Evolutionary conservation across 2,113 vertebrate genomes (phyloP).

Genomic region (Anser brachyrhynchus): DNA sequence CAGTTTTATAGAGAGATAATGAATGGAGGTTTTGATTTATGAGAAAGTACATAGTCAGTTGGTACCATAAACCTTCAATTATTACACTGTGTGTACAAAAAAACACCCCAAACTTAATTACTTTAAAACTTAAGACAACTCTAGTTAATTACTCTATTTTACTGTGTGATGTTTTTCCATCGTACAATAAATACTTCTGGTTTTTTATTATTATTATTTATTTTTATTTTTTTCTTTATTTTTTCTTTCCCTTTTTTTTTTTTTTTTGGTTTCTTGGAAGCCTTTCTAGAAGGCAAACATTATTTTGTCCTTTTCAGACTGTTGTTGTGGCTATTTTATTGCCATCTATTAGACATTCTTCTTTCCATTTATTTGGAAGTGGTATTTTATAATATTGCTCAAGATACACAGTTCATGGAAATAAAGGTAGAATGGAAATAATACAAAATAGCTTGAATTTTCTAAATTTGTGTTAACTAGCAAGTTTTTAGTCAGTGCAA

Average conservation of each 20-base stretch:
- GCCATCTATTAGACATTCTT: not conserved
- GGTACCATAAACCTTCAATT: conserved; percentile 25
- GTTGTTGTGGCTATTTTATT: not conserved
- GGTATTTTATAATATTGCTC: not conserved
- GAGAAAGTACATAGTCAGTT: not conserved
- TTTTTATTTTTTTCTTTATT: not conserved
- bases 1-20: not conserved
- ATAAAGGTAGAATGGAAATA: not conserved
- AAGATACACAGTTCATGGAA: not conserved
- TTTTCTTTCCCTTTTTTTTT: not conserved
- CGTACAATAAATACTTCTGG: not conserved
- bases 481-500: not conserved
- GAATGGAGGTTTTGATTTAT: not conserved
- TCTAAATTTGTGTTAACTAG: not conserved
- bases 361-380: not conserved
- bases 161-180: not conserved
- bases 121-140: not conserved
- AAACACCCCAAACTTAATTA: not conserved
- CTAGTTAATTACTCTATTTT: not conserved
- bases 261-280: not conserved
- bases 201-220: not conserved
- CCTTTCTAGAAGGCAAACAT: not conserved
- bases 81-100: not conserved
- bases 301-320: not conserved
- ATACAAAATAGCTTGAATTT: not conserved